phyloP scores from a whole-genome alignment of 2,113 vertebrate species.

The Thermophis baileyi region DNA sequence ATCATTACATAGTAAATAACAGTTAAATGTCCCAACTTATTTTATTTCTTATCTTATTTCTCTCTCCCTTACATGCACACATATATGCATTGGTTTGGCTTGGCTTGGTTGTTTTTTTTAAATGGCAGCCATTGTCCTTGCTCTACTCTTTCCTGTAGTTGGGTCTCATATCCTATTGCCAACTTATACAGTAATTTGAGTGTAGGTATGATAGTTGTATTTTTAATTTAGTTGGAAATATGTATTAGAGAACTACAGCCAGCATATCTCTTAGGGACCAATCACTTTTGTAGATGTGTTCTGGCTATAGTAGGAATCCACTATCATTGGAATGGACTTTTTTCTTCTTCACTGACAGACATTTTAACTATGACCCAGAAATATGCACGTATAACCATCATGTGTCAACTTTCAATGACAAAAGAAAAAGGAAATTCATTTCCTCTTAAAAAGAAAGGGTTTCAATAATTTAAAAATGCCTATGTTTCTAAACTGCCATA shows the following conservation, averaged over 20 bases:
- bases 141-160: background rate
- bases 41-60: background rate
- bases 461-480: background rate
- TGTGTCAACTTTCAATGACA: background rate
- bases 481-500: background rate
- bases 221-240: background rate
- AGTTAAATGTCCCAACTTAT: background rate
- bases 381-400: background rate
- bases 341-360: background rate
- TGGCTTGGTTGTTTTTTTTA: background rate
- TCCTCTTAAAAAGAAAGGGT: background rate
- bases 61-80: background rate
- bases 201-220: background rate
- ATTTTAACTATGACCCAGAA: background rate
- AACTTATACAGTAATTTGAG: background rate
- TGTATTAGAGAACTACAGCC: background rate
- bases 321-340: background rate
- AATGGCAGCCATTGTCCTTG: background rate
- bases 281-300: background rate
- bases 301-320: background rate
- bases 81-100: background rate
- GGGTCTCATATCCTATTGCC: background rate
- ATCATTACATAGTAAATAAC: background rate
- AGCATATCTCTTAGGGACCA: background rate
- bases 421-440: background rate